Base-by-base conservation (phyloP, 1,140 invertebrate genomes). In the Drosophila nikananu region DNA sequence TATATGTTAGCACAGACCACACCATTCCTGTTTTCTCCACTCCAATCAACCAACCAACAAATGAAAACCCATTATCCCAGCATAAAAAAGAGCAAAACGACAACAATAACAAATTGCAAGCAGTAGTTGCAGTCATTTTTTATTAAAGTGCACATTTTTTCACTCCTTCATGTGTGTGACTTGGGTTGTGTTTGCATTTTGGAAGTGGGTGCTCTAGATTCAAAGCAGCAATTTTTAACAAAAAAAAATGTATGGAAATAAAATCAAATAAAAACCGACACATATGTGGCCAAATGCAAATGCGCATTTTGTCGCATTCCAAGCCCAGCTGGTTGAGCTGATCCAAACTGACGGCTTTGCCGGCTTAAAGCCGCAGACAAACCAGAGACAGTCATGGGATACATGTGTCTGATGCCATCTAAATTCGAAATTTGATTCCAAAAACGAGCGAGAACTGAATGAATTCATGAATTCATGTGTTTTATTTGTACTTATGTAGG, bases 271-370 rank as follows among this genome's bases (percentile, higher is more conserved):
- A 68, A 64, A 55, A 21, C 67, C 63, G 49, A 62, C 73, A 77
- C 63, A 77, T 49, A 49, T 77, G 73, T 59, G 75, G 55, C 55
- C 57, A 78, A 68, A 70, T 77, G 75, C 75, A 77, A 77, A 78
- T 78, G 74, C 75, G 65, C 54, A 77, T 51, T 73, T 73, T 73
- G 70, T 60, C 57, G 75, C 75, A 78, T 78, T 77, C 75, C 75
- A 78, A 78, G 44, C 74, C 64, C 75, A 77, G 75, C 74, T 77
- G 75, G 49, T 51, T 46, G 46, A 23, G 39, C 25, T 41, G 54
- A 57, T 58, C n/a, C 58, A 4, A 72, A 52, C 39, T 30, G 55
- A 25, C 39, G 44, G 52, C 52, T 52, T 42, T 57, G 60, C 48
- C 32, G 61, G 72, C 71, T 73, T 68, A 44, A 15, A 59, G 61